These are phyloP conservation scores for Poeciliopsis gracilis DNA, from an alignment of 2,797 vertebrate genomes.

Conservation along the genomic window DNA sequence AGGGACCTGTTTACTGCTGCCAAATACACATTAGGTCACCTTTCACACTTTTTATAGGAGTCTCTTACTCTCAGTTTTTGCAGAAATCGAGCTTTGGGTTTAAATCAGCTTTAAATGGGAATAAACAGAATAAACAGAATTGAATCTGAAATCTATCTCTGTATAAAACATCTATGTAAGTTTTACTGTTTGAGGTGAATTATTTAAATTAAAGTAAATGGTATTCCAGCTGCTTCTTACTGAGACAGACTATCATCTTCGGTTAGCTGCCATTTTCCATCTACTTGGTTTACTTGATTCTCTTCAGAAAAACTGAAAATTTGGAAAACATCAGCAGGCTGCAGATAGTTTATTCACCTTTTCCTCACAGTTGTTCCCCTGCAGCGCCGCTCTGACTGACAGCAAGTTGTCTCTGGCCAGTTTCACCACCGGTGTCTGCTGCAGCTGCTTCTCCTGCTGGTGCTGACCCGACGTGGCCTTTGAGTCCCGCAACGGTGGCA, in stretches of 20 bases:
- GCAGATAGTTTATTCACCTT: conserved; percentile 46
- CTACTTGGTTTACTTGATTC: no score
- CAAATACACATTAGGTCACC: background rate
- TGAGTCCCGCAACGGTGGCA: accelerated
- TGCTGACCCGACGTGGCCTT: background rate
- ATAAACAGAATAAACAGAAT: background rate
- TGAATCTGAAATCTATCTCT: background rate
- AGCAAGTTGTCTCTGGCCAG: conserved; percentile 25
- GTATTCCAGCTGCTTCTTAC: background rate
- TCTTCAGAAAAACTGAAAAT: background rate
- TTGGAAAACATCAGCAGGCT: background rate
- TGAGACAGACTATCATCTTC: background rate
- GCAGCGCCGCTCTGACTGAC: conserved; percentile 1
- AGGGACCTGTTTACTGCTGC: background rate
- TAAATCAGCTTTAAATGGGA: background rate
- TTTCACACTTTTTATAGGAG: background rate
- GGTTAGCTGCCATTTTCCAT: background rate
- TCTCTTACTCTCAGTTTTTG: background rate
- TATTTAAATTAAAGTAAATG: background rate
- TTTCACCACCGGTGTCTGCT: conserved; percentile 48
- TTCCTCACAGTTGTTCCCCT: conserved; percentile 7
- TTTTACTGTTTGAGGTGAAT: background rate
- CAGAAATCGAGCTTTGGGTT: background rate
- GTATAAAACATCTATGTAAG: background rate
- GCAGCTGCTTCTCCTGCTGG: conserved; percentile 12